These are phyloP conservation scores for Merops nubicus DNA, from an alignment of 2,113 vertebrate species.

Conservation along the genomic window DNA sequence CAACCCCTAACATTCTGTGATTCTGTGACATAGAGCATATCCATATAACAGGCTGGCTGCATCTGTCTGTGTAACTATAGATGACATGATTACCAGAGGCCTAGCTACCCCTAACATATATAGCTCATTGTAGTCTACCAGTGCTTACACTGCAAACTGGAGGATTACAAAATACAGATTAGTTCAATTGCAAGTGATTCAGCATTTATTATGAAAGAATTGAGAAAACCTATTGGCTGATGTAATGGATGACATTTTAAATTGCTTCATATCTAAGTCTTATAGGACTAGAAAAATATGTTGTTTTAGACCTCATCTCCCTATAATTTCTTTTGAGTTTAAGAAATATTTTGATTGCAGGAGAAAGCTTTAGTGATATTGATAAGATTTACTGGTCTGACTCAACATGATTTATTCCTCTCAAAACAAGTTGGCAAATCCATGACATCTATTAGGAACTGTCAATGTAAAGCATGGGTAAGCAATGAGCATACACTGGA, in stretches of 20 bases:
- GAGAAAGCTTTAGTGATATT: background rate
- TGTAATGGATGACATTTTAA: background rate
- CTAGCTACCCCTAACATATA: background rate
- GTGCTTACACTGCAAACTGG: background rate
- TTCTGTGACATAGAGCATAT: background rate
- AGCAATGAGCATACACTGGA: background rate
- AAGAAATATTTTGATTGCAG: background rate
- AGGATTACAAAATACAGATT: background rate
- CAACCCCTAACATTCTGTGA: no score
- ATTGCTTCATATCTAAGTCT: background rate
- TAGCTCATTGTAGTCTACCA: background rate
- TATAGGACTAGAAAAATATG: background rate
- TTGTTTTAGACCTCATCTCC: fast-evolving
- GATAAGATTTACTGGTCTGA: background rate
- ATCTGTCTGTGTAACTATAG: background rate
- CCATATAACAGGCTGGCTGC: background rate
- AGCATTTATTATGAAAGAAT: background rate
- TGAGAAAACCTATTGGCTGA: background rate
- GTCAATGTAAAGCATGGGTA: background rate
- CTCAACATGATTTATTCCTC: background rate
- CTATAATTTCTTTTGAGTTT: background rate
- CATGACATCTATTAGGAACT: background rate
- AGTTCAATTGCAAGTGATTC: background rate
- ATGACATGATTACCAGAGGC: background rate
- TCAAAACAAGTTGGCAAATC: background rate